Percentiles rank a stretch among this genome's conserved stretches.
These are phyloP conservation scores for Centruroides sculpturatus DNA, from an alignment of 1,140 invertebrate species.

Conservation along the genomic window DNA sequence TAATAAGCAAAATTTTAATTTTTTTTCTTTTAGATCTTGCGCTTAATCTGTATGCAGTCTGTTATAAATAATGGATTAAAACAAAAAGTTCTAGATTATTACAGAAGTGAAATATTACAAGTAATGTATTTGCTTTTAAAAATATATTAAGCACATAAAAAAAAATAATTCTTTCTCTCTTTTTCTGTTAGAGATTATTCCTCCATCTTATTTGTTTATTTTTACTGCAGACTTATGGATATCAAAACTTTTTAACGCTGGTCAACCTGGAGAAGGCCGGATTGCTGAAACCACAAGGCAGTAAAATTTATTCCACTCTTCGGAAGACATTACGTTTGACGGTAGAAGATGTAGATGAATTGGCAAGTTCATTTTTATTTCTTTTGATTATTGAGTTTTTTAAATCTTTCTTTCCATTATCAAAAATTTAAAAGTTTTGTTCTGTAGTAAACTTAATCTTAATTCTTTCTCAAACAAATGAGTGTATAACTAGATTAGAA, in stretches of 20 bases:
- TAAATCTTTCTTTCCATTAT: too few species aligned
- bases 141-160: too few species aligned
- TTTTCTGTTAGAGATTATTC: background rate
- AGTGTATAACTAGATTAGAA: too few species aligned
- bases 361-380: slow-evolving; percentile 20
- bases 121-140: slow-evolving; percentile 16
- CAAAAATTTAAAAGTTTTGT: too few species aligned
- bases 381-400: too few species aligned
- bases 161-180: too few species aligned
- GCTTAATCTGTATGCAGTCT: slow-evolving; percentile 80
- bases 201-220: slow-evolving; percentile 2
- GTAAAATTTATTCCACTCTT: slow-evolving; percentile 13
- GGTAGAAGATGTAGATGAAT: slow-evolving; percentile 71
- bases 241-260: slow-evolving; percentile 65
- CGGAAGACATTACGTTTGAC: slow-evolving; percentile 48
- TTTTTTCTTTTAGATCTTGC: slow-evolving; percentile 41
- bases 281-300: slow-evolving; percentile 42
- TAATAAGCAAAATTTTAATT: background rate
- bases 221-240: slow-evolving; percentile 70
- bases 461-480: too few species aligned
- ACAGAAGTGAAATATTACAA: slow-evolving; percentile 68
- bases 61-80: slow-evolving; percentile 73
- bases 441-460: too few species aligned
- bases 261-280: slow-evolving; percentile 78
- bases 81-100: slow-evolving; percentile 74